Base-by-base conservation (phyloP, 2,113 vertebrate species). In the Fukomys damarensis region DNA sequence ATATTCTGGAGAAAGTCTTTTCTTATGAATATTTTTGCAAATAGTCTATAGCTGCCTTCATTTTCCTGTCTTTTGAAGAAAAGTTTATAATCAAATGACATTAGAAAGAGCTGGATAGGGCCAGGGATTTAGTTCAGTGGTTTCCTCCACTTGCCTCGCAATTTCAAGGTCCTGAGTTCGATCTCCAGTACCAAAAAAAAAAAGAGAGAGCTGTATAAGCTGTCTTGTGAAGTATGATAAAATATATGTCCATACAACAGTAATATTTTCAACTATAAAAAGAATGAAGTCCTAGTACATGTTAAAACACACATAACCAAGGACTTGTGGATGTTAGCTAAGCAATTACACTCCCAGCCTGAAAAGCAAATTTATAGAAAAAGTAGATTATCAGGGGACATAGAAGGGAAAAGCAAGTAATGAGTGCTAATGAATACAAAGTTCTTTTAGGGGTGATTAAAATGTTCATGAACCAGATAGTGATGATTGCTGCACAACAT, bases 241-340 rank as follows among this genome's bases (percentile, higher is more conserved):
- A 72, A 66, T 89, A 91, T 38, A 20, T 83, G 68, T 61, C 52
- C 52, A 80, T 66, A 91, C 7, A 74, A 66, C 56, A 72, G 6
- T 76, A 89, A 80, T 86, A 66, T 81, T 84, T 85, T 54, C 32
- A 89, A n/a, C 30, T 32, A 63, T 81, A 77, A 94, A 94, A 93
- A 66, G 22, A 63, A 89, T 14, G 28, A 76, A 46, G 22, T 94
- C 59, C 19, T 66, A n/a, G 41, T 65, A 74, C 12, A 85, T 85
- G 12, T 20, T 66, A 54, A 46, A 35, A 66, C 24, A n/a, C n/a
- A 17, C n/a, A 49, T 63, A 22, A 91, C 11, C 20, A 32, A 52
- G 46, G 46, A 52, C 46, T 79, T 79, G 46, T 4, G 4, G 28
- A 32, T 52, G 28, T 77, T 35, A 79, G 46, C 7, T 28, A 52